These are phyloP conservation scores for Adelges cooleyi DNA, from an alignment of 1,140 invertebrate genomes.

Conservation along the genomic window DNA sequence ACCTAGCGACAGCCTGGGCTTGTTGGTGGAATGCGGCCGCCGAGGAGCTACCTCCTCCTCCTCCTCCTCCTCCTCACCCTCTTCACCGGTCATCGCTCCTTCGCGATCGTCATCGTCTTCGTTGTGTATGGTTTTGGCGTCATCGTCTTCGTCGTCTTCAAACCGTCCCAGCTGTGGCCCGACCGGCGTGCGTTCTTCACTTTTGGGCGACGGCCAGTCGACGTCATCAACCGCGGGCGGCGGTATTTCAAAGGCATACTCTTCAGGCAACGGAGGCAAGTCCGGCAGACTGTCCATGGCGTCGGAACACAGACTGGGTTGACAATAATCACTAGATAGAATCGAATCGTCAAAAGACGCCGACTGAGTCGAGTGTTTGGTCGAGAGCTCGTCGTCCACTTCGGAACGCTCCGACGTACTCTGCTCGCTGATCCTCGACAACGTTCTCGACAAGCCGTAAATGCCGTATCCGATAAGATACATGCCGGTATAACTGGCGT, in stretches of 20 bases:
- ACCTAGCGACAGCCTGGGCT: conserved; percentile 60
- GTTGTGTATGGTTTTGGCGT: conserved; percentile 43
- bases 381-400: conserved; percentile 65
- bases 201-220: conserved; percentile 64
- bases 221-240: conserved; percentile 37
- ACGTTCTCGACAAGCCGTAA: conserved; percentile 57
- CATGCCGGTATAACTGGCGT: conserved; percentile 2
- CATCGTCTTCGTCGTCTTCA: conserved; percentile 29
- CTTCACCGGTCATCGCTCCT: conserved; percentile 30
- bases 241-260: conserved; percentile 34
- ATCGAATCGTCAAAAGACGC: conserved; percentile 70
- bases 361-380: conserved; percentile 64
- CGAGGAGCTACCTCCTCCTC: conserved; percentile 42
- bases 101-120: conserved; percentile 37
- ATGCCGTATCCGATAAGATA: conserved; percentile 40
- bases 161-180: neutral
- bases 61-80: conserved; percentile 48
- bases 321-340: conserved; percentile 61
- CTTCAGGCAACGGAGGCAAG: conserved; percentile 31
- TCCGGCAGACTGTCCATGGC: conserved; percentile 36
- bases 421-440: conserved; percentile 73
- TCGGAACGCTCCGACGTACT: conserved; percentile 65
- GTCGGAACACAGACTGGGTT: conserved; percentile 71
- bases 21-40: conserved; percentile 31
- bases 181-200: conserved; percentile 17